Percentiles rank a stretch among this genome's conserved stretches.
Evolutionary conservation across 2,888 invertebrate genomes (phyloP).

Genomic region (Crossocerus cetratus): DNA sequence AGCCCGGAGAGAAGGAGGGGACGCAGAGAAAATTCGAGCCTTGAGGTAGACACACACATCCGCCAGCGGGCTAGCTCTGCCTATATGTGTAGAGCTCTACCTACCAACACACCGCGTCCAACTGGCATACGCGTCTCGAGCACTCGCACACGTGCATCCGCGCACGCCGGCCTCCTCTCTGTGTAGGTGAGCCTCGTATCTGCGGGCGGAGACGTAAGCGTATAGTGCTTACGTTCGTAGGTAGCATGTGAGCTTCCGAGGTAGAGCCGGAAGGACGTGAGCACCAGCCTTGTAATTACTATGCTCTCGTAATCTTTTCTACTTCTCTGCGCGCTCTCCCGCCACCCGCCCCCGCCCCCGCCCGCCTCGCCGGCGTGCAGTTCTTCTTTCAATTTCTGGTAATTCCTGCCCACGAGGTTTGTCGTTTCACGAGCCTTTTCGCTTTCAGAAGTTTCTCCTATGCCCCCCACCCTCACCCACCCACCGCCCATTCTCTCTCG

Average conservation of each 20-base stretch:
- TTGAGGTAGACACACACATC: conserved; percentile 55
- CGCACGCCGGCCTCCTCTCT: neutral
- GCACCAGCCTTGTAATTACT: conserved; percentile 60
- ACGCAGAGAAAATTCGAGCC: conserved; percentile 64
- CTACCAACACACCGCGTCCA: neutral
- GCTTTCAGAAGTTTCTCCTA: conserved; percentile 14
- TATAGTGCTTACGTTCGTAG: conserved; percentile 37
- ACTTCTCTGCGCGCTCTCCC: conserved; percentile 27
- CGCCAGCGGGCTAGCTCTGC: neutral
- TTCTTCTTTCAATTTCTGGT: conserved; percentile 40
- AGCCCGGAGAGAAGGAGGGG: conserved; percentile 29
- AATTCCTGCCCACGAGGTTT: conserved; percentile 26
- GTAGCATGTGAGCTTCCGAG: conserved; percentile 51
- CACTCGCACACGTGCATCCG: conserved; percentile 29
- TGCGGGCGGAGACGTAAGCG: conserved; percentile 17
- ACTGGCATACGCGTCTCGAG: conserved; percentile 11
- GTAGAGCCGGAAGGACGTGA: conserved; percentile 53
- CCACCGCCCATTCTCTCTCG: conserved; percentile 31
- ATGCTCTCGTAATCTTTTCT: conserved; percentile 62
- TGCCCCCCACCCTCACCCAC: conserved; percentile 17
- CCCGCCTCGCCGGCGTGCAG: conserved; percentile 17
- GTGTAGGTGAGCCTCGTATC: neutral
- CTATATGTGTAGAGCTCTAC: neutral
- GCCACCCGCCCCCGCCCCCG: neutral
- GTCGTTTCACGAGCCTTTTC: conserved; percentile 13